These are phyloP conservation scores for Tenthredo scrophulariae DNA, from an alignment of 2,888 invertebrate genomes.

Conservation along the genomic window DNA sequence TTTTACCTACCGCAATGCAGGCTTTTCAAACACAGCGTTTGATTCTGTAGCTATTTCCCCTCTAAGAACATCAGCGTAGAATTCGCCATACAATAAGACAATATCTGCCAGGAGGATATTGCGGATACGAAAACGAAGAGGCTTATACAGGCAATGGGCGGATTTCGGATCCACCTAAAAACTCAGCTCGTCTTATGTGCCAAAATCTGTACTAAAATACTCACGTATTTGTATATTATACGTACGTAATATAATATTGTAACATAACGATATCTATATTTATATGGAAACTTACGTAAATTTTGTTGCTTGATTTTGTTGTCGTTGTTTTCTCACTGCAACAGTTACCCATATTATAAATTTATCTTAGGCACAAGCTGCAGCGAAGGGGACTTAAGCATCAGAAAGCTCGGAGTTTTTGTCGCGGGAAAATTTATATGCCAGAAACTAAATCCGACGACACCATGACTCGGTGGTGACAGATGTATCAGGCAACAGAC, in stretches of 20 bases:
- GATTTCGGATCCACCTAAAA: constrained; percentile 23
- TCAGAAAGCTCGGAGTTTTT: background rate
- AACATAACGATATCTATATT: background rate
- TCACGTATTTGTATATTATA: background rate
- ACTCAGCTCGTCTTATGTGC: background rate
- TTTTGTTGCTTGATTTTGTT: too few species aligned
- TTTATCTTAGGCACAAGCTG: background rate
- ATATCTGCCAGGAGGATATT: background rate
- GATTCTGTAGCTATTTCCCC: background rate
- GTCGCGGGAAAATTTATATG: background rate
- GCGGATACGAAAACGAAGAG: constrained; percentile 18
- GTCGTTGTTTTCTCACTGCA: background rate
- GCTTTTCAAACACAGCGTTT: constrained; percentile 13
- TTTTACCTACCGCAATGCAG: background rate
- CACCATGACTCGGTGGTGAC: constrained; percentile 11
- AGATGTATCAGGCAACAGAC: constrained; percentile 39
- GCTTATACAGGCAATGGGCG: constrained; percentile 40
- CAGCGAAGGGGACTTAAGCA: too few species aligned
- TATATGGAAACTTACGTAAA: too few species aligned
- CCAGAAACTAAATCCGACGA: constrained; percentile 4
- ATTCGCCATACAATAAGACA: constrained; percentile 24
- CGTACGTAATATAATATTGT: background rate
- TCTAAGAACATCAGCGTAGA: background rate
- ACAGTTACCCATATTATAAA: background rate
- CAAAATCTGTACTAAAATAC: background rate